Evolutionary conservation across 2,797 vertebrate species (phyloP), one percentile per base, ranked within the genome.

Genomic region (Limosa lapponica): DNA sequence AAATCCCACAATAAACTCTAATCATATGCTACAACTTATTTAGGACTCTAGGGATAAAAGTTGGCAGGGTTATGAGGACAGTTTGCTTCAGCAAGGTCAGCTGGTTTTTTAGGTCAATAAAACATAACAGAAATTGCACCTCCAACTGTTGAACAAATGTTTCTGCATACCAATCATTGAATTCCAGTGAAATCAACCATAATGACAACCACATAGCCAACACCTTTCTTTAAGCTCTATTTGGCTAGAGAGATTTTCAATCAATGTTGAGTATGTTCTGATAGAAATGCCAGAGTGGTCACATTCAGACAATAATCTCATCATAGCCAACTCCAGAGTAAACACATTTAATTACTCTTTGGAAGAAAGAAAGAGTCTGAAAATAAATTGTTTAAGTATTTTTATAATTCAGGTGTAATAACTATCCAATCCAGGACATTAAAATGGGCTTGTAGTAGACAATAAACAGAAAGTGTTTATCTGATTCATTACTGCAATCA

Each of bases 281-380:
- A 77, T 6, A 87, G 65, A 91, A 96, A 90, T 69, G 54, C 51
- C 41, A 77, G 78, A 93, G 43, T 51, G 46, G 37, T 57, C 73
- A 84, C 69, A 83, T 86, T 94, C 66, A 94, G 83, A 84, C 52
- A 91, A 59, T 34, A 92, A 87, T 70, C 94, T 81, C 52, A 87
- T 80, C 37, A 83, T 20, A 82, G 62, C 90, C 96, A 97, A 71
- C 57, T 98, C 97, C 95, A 98, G 96, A 96, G 95, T 41, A 98
- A 98, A 96, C 96, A 95, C 88, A 95, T 97, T 93, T 49, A 64
- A 93, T 97, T 98, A 89, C 93, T 96, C 96, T 89, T 93, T 96
- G 82, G 92, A 95, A 92, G 83, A 87, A 84, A 87, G 48, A 87
- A 55, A 62, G 7, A 41, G 41, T 87, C 80, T 73, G 62, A 82